phyloP scores from a whole-genome alignment of 1,140 invertebrate genomes.

The Stegodyphus mimosarum region DNA sequence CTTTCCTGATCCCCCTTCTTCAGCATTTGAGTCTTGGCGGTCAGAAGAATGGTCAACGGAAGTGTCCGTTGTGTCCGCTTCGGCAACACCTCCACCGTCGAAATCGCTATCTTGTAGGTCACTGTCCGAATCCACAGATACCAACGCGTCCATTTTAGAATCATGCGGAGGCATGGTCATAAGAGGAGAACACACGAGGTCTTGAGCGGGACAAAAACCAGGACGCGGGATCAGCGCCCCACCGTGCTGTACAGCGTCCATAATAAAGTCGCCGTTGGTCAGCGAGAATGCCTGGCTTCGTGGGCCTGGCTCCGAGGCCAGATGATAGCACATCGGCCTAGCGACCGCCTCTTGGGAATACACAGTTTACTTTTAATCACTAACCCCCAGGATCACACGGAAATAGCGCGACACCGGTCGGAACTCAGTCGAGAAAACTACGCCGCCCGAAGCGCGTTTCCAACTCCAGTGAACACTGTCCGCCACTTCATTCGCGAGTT shows the following conservation, averaged over 20 bases:
- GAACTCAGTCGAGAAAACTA: constrained; percentile 14
- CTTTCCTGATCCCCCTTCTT: neutral
- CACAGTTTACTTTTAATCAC: constrained; percentile 5
- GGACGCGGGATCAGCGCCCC: constrained; percentile 9
- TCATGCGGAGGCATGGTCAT: constrained; percentile 19
- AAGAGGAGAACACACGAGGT: constrained; percentile 20
- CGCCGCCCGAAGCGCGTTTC: constrained; percentile 3
- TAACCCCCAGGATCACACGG: constrained; percentile 1
- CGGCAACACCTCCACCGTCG: constrained; percentile 39
- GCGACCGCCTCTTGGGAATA: constrained; percentile 16
- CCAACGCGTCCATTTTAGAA: constrained; percentile 18
- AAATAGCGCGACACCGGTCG: constrained; percentile 24
- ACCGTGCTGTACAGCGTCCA: constrained; percentile 36
- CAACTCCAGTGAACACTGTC: constrained; percentile 25
- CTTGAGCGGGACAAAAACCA: constrained; percentile 18
- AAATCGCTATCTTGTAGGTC: constrained; percentile 44
- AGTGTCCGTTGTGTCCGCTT: constrained; percentile 49
- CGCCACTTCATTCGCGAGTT: constrained; percentile 40
- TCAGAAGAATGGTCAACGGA: constrained; percentile 5
- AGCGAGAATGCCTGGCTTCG: constrained; percentile 49
- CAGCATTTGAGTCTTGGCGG: neutral
- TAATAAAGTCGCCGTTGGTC: constrained; percentile 36
- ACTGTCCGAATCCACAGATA: constrained; percentile 54
- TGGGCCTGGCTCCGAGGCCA: constrained; percentile 49
- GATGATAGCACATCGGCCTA: constrained; percentile 51